Conservation (phyloP, 2,888 invertebrate genomes). For the Nemoura dubitans region DNA sequence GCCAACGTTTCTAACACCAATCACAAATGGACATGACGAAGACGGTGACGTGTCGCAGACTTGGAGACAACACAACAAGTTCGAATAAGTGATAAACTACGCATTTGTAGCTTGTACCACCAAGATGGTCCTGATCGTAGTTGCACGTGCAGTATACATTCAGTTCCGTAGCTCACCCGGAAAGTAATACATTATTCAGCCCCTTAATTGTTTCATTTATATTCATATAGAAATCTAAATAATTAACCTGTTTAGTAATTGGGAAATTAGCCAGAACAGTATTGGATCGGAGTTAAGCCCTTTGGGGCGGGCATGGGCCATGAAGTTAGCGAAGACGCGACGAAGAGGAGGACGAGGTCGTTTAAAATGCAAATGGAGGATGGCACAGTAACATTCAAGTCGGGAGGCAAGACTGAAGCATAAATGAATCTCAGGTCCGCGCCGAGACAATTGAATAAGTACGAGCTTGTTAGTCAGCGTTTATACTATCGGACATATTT, state of each 20-base stretch:
- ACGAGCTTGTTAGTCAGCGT: neutral
- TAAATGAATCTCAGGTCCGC: neutral
- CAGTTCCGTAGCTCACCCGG: neutral
- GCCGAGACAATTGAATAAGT: neutral
- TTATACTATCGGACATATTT: too few species aligned
- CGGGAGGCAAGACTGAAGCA: neutral
- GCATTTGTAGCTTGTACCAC: neutral
- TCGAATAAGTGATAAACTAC: too few species aligned
- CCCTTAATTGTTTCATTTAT: neutral
- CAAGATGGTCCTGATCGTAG: neutral
- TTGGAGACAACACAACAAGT: neutral
- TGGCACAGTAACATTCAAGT: neutral
- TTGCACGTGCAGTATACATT: neutral
- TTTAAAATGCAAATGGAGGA: conserved; percentile 2
- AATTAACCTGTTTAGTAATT: conserved; percentile 12
- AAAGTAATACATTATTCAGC: neutral
- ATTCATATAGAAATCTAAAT: neutral
- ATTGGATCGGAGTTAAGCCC: neutral
- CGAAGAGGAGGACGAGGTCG: neutral
- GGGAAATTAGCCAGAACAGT: neutral
- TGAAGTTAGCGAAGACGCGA: neutral
- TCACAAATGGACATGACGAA: neutral
- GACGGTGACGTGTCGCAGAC: neutral
- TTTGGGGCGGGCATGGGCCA: neutral
- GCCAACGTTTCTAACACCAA: neutral